Conservation (phyloP, 2,888 invertebrate genomes). For the Lochmaea capreae region DNA sequence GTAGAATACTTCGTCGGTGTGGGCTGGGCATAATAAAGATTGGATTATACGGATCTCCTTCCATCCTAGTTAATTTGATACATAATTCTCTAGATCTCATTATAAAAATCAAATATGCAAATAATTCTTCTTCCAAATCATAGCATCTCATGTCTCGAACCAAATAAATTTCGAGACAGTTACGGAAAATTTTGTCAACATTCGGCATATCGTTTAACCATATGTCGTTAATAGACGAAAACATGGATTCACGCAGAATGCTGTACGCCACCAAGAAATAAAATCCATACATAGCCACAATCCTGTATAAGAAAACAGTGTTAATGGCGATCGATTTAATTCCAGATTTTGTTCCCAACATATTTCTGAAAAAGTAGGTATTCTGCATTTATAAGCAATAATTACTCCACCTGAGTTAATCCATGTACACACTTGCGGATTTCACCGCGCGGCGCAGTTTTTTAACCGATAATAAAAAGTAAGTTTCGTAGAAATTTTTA, state of each 20-base stretch:
- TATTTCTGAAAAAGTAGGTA: background rate
- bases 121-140: constrained; percentile 73
- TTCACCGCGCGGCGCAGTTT: no score
- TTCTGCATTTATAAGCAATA: no score
- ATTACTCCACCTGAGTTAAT: no score
- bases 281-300: constrained; percentile 75
- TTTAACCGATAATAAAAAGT: background rate
- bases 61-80: constrained; percentile 52
- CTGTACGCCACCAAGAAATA: constrained; percentile 72
- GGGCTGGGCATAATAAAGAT: constrained; percentile 21
- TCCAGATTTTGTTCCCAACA: background rate
- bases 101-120: constrained; percentile 73
- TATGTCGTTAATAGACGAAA: constrained; percentile 64
- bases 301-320: constrained; percentile 64
- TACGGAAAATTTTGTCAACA: constrained; percentile 54
- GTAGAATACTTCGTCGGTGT: background rate
- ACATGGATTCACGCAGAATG: constrained; percentile 23
- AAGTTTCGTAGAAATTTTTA: background rate
- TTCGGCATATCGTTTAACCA: constrained; percentile 56
- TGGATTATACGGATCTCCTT: constrained; percentile 29
- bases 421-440: no score
- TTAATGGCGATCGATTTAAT: constrained; percentile 3
- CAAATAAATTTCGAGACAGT: constrained; percentile 57
- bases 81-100: constrained; percentile 70
- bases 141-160: constrained; percentile 71